A percentile compares a stretch with the other conserved stretches of the same genome.
phyloP scores from a whole-genome alignment of 2,888 invertebrate genomes.

The Drosophila borborema region DNA sequence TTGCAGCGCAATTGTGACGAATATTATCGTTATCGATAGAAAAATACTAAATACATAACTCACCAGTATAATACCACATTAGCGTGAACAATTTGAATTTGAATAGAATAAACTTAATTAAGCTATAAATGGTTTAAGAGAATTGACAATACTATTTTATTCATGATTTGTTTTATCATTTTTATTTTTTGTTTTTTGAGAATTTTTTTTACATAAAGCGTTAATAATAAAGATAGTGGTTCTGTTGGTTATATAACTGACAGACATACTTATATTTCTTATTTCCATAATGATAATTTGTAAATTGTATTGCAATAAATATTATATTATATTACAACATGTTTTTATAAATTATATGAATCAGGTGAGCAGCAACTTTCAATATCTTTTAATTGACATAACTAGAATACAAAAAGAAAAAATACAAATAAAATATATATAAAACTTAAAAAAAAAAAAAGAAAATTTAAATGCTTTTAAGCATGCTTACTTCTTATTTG shows the following conservation, averaged over 20 bases:
- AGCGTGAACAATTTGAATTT: conserved; percentile 10
- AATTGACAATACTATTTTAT: neutral
- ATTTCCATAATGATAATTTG: too few species aligned
- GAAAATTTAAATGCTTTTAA: neutral
- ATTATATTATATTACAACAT: too few species aligned
- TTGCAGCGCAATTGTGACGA: conserved; percentile 42
- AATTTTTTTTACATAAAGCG: neutral
- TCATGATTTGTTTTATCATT: neutral
- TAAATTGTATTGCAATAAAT: too few species aligned
- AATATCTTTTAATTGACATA: neutral
- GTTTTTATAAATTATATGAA: too few species aligned
- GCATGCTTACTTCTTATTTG: neutral
- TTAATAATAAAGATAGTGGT: neutral
- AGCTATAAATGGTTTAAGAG: neutral
- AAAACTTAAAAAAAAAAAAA: neutral
- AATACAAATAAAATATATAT: too few species aligned
- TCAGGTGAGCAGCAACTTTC: too few species aligned
- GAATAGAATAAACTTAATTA: neutral
- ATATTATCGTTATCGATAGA: conserved; percentile 29
- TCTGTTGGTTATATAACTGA: too few species aligned
- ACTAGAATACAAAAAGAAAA: neutral
- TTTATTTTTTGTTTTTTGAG: neutral
- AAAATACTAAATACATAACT: conserved; percentile 17
- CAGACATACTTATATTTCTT: too few species aligned
- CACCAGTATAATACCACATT: conserved; percentile 10